Evolutionary conservation across 2,797 vertebrate genomes (phyloP).

Genomic region (Darevskia mixta): DNA sequence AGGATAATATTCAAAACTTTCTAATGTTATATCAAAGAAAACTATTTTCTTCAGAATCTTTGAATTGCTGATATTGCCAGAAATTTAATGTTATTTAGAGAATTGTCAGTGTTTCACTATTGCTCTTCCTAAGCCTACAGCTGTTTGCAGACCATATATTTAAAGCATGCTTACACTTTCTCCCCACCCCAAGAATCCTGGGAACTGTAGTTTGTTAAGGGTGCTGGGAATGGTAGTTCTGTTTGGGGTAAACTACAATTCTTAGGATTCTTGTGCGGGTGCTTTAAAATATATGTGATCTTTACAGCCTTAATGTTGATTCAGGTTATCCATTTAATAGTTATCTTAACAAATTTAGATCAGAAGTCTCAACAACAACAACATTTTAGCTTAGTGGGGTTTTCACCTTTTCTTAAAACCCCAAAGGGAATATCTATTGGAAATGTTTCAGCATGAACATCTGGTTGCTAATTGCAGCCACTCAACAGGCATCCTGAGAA

Average conservation of each 20-base stretch:
- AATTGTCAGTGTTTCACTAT: not conserved
- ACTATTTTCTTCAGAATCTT: not conserved
- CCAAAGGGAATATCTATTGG: not conserved
- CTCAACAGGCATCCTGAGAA: not conserved
- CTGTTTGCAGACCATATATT: no score
- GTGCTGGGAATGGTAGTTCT: no score
- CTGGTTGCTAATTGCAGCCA: conserved; percentile 27
- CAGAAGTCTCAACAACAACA: not conserved
- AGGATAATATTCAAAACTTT: no score
- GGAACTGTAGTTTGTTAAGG: no score
- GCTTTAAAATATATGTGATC: no score
- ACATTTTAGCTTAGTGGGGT: not conserved
- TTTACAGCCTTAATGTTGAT: not conserved
- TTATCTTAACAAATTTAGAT: not conserved
- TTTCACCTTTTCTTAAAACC: not conserved
- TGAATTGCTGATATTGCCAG: not conserved
- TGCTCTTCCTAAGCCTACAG: no score
- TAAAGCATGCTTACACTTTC: no score
- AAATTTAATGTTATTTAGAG: not conserved
- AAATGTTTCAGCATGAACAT: conserved; percentile 28
- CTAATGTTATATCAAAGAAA: not conserved
- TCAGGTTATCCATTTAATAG: not conserved
- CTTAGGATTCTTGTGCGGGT: no score
- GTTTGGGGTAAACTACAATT: no score
- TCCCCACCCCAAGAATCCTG: no score